phyloP scores from a whole-genome alignment of 2,797 vertebrate species.

The Anomalospiza imberbis region DNA sequence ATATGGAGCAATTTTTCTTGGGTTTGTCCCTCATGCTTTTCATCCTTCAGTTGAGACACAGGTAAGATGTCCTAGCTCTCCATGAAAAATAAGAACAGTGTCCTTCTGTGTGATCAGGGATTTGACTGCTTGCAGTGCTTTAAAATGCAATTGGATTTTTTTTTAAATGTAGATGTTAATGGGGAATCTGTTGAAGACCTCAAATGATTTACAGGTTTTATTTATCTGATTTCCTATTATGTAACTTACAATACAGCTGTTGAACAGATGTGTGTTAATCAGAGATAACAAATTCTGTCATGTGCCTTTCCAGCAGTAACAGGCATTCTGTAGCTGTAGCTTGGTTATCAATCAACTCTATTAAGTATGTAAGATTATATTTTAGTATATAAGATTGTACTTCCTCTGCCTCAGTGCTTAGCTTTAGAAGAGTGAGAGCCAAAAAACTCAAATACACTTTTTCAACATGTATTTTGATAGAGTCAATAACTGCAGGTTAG shows the following conservation, averaged over 20 bases:
- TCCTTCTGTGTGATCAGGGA: background rate
- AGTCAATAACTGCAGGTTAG: background rate
- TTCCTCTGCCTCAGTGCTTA: background rate
- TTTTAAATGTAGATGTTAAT: background rate
- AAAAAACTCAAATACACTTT: background rate
- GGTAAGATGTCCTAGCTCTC: background rate
- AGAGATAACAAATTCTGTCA: background rate
- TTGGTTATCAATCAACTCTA: background rate
- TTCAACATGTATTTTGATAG: background rate
- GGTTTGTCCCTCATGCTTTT: background rate
- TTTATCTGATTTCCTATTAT: background rate
- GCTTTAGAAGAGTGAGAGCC: background rate
- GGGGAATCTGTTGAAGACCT: background rate
- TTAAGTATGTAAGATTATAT: background rate
- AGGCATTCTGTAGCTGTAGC: background rate
- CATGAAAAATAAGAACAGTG: background rate
- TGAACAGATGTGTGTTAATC: background rate
- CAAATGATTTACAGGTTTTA: background rate
- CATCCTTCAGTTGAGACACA: background rate
- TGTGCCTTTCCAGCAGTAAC: background rate
- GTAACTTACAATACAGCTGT: background rate
- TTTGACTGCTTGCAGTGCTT: background rate
- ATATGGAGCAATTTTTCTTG: background rate
- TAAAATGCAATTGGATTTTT: background rate
- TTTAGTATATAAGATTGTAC: background rate